Percentiles rank a stretch among this genome's conserved stretches.
Evolutionary conservation across 2,888 invertebrate genomes (phyloP).

Genomic region (Coenonympha arcania): DNA sequence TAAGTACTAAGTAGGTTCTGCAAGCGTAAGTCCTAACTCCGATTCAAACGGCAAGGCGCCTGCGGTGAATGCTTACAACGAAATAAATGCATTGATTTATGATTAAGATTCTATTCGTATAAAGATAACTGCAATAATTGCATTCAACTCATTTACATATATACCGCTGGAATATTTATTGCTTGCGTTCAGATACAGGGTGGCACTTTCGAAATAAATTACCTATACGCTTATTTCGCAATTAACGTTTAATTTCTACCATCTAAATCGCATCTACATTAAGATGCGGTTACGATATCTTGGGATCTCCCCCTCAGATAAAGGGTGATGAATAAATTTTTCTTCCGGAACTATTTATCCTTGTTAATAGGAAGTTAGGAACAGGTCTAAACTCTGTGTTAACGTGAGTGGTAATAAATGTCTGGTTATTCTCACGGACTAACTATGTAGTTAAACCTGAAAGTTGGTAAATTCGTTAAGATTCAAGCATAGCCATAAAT

Average conservation of each 20-base stretch:
- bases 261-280: no score
- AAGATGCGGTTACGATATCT: no score
- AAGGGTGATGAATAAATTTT: no score
- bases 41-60: constrained; percentile 26
- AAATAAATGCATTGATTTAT: constrained; percentile 47
- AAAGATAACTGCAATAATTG: constrained; percentile 50
- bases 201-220: constrained; percentile 6
- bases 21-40: not conserved
- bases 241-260: not conserved
- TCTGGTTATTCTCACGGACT: no score
- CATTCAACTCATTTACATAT: constrained; percentile 35
- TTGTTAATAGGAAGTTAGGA: no score
- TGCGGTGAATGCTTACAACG: constrained; percentile 39
- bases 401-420: no score
- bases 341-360: no score
- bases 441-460: no score
- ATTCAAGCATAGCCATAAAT: no score
- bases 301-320: no score
- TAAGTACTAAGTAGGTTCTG: not conserved
- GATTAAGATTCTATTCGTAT: constrained; percentile 50
- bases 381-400: no score
- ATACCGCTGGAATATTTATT: constrained; percentile 29
- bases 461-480: no score
- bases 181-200: constrained; percentile 6
- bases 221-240: constrained; percentile 1